Evolutionary conservation across 1,140 invertebrate genomes (phyloP).

Genomic region (Helicoverpa armigera): DNA sequence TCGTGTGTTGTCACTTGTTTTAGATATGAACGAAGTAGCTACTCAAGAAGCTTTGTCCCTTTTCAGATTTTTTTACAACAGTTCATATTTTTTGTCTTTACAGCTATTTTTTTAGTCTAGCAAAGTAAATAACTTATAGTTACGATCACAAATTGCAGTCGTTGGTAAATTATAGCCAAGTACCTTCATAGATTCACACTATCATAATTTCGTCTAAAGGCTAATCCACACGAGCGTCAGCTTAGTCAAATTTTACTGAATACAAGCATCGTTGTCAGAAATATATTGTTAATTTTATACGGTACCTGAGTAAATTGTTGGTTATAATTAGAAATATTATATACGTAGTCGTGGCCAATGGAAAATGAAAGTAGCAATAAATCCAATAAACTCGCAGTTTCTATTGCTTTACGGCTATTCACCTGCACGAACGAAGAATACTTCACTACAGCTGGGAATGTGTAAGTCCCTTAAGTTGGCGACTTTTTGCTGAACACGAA

Average conservation of each 20-base stretch:
- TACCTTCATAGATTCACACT: not conserved
- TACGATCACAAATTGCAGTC: not conserved
- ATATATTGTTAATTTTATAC: not conserved
- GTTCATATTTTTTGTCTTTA: not conserved
- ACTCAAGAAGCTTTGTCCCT: no score
- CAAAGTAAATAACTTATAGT: not conserved
- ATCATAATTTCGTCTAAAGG: slow-evolving; percentile 4
- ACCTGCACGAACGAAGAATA: slow-evolving; percentile 1
- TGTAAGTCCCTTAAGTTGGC: not conserved
- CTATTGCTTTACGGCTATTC: slow-evolving; percentile 26
- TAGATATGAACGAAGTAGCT: no score
- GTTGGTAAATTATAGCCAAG: slow-evolving; percentile 1
- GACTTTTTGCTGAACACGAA: slow-evolving; percentile 43
- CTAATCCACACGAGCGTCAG: not conserved
- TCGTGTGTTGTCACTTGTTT: not conserved
- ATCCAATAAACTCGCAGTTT: slow-evolving; percentile 41
- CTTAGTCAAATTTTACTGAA: not conserved
- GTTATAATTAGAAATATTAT: not conserved
- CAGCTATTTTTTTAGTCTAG: not conserved
- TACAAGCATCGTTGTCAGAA: not conserved
- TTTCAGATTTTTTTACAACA: no score
- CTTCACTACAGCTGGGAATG: not conserved
- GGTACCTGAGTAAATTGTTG: not conserved
- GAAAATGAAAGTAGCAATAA: slow-evolving; percentile 39
- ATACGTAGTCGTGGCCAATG: slow-evolving; percentile 2